Base-by-base conservation (phyloP, 92 coral and sea anemone genomes). In the Isaurus tuberculatus region DNA sequence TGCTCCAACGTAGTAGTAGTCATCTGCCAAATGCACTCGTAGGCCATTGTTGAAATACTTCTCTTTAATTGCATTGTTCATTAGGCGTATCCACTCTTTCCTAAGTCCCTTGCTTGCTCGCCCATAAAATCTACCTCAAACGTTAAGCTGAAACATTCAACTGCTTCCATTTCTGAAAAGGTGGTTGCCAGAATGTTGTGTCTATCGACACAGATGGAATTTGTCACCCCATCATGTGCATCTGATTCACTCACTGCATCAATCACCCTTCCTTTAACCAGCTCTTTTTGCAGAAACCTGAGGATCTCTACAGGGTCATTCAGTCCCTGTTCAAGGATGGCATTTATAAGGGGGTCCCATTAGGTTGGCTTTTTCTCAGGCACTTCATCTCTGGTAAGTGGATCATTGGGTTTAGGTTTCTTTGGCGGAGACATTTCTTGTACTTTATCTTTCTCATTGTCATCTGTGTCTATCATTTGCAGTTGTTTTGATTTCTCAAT, bases 61-160 rank as follows among this genome's bases (percentile, higher is more conserved):
- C 20, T 66, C 63, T 26, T 79, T 79, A 20, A 79, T 79, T 26
- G 73, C 73, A 8, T 63, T 43, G 15, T 79, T 79, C 63, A 81
- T 66, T 28, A 66, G 31, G 17, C 49, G 13, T 17, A 82, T 82
- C 86, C 86, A 68, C 9, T 87, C 91, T 49, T 86, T 90, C 23
- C 89, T 7, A 78, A 80, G 53, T 84, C 87, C 48, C 33, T 46
- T 0, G 91, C 86, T 22, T 44, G 19, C 49, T 79, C 87, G 2
- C 89, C 91, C 66, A 84, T 84, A 36, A 91, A 91, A 23, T 91
- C 86, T 2, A 91, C 94, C 53, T 91, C 83, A 84, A 91, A 87
- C 3, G 85, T 91, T 9, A 78, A 20, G 23, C 25, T 16, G 33
- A 77, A 90, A 30, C 87, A 70, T 25, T 87, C 72, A 70, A 90